Percentiles rank a stretch among this genome's conserved stretches.
phyloP scores from a whole-genome alignment of 2,113 vertebrate genomes.

The Lophochroa leadbeateri region DNA sequence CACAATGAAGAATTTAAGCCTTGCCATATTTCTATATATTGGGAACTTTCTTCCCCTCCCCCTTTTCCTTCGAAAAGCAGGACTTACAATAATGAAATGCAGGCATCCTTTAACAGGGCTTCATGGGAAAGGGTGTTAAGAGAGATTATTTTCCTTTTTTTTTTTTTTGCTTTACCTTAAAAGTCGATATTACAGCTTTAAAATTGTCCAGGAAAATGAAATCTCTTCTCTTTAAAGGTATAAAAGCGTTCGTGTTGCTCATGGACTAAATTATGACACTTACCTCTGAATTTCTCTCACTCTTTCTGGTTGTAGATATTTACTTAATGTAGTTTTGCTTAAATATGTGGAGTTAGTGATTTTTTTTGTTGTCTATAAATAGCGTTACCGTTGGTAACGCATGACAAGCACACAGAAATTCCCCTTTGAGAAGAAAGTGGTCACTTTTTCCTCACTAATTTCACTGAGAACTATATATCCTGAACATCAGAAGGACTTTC shows the following conservation, averaged over 20 bases:
- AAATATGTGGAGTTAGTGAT: conserved; percentile 70
- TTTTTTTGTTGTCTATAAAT: conserved; percentile 56
- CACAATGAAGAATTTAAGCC: not conserved
- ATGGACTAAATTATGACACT: conserved; percentile 73
- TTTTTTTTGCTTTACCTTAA: not conserved
- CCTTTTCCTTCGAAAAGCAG: not conserved
- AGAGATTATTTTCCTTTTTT: not conserved
- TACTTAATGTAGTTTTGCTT: conserved; percentile 73
- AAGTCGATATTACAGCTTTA: conserved; percentile 60
- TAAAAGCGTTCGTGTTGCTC: conserved; percentile 59
- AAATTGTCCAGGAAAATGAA: conserved; percentile 67
- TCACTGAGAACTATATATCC: conserved; percentile 53
- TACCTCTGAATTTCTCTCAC: conserved; percentile 71
- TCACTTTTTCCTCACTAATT: conserved; percentile 60
- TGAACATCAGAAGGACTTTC: conserved; percentile 59
- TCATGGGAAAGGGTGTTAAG: conserved; percentile 2
- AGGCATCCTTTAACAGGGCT: conserved; percentile 44
- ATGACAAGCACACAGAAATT: conserved; percentile 77
- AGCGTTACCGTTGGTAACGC: conserved; percentile 74
- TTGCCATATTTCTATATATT: not conserved
- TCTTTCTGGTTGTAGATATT: conserved; percentile 74
- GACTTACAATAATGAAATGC: conserved; percentile 60
- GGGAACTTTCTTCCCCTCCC: not conserved
- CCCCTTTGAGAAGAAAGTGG: conserved; percentile 45
- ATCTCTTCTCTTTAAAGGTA: conserved; percentile 60